These are phyloP conservation scores for Leucosticte australis DNA, from an alignment of 2,113 vertebrate species.

Conservation along the genomic window DNA sequence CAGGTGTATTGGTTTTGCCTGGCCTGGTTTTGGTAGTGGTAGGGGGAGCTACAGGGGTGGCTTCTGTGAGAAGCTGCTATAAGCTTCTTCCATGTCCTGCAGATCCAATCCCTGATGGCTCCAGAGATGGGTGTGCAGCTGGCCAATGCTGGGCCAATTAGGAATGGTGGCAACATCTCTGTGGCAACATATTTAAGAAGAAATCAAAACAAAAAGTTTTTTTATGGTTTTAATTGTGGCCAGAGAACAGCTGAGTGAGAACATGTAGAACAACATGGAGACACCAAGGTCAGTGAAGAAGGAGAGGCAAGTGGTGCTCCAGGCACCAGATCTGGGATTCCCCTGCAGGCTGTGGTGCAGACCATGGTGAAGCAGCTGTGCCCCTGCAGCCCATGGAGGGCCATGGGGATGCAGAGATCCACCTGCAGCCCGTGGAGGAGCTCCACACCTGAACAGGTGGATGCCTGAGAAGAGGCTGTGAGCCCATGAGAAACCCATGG, in stretches of 20 bases:
- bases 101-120: neutral
- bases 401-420: neutral
- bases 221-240: neutral
- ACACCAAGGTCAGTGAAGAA: too few relatives aligned
- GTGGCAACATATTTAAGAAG: neutral
- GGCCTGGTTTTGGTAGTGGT: neutral
- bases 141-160: neutral
- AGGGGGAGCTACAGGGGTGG: neutral
- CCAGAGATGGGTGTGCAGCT: neutral
- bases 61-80: neutral
- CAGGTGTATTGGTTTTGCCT: neutral
- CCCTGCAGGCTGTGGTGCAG: accelerated
- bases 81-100: neutral
- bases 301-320: neutral
- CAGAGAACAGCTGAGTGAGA: neutral
- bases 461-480: neutral
- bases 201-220: neutral
- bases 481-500: neutral
- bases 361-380: neutral
- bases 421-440: accelerated
- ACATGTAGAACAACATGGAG: accelerated
- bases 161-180: accelerated
- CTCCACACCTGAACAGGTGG: too few relatives aligned
- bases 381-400: neutral
- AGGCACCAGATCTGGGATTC: neutral